Conservation (phyloP, 2,797 vertebrate species). For the Bradypodion pumilum region DNA sequence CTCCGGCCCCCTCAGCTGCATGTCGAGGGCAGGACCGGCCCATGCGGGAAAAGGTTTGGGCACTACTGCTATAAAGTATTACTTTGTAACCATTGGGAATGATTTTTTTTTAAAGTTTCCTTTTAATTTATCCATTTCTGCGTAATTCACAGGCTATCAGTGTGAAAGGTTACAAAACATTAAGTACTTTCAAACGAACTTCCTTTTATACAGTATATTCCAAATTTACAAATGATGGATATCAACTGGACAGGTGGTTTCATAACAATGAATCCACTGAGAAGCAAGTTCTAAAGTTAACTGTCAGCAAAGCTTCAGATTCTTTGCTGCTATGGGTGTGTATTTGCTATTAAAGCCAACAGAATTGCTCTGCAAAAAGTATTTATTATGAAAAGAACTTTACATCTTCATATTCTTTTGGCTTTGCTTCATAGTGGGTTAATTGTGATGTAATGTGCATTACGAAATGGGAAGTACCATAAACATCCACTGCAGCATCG, state of each 20-base stretch:
- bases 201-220: conserved; percentile 16
- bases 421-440: neutral
- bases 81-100: neutral
- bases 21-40: too few species aligned
- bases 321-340: conserved; percentile 19
- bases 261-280: neutral
- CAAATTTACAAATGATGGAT: conserved; percentile 9
- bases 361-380: conserved; percentile 12
- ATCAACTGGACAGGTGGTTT: conserved; percentile 20
- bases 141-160: neutral
- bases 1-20: too few species aligned
- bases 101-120: neutral
- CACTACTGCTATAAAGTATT: too few species aligned
- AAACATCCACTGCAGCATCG: neutral
- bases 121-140: neutral
- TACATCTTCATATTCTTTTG: neutral
- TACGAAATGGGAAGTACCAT: neutral
- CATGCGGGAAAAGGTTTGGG: too few species aligned
- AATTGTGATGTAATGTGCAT: neutral
- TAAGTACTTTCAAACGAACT: neutral
- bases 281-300: neutral
- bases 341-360: conserved; percentile 20
- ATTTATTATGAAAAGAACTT: neutral
- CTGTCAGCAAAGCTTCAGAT: neutral
- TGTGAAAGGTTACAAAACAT: neutral